Evolutionary conservation across 2,797 vertebrate genomes (phyloP).

Genomic region (Artibeus lituratus): DNA sequence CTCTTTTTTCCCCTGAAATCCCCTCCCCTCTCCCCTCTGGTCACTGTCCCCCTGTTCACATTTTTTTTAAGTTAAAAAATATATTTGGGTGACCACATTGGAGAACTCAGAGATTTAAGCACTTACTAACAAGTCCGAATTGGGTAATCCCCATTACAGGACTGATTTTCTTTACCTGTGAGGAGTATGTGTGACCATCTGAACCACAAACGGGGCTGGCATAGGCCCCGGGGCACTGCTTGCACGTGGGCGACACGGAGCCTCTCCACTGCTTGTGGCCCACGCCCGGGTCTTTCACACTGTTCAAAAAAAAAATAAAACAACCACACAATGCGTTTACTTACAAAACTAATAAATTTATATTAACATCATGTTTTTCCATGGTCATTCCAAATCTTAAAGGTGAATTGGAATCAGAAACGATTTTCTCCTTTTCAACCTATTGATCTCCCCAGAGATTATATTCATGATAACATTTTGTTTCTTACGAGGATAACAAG

Average conservation of each 20-base stretch:
- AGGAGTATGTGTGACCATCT: constrained; percentile 93
- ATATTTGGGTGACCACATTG: not conserved
- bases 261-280: constrained; percentile 87
- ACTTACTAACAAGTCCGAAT: not conserved
- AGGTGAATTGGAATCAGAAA: not conserved
- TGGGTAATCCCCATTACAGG: not conserved
- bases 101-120: not conserved
- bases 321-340: not conserved
- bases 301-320: constrained; percentile 80
- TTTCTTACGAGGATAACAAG: not conserved
- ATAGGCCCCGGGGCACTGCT: constrained; percentile 90
- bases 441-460: not conserved
- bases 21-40: no score
- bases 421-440: not conserved
- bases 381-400: not conserved
- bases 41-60: no score
- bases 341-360: not conserved
- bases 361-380: not conserved
- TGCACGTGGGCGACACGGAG: constrained; percentile 86
- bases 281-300: constrained; percentile 91
- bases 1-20: no score
- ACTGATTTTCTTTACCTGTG: constrained; percentile 87
- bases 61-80: not conserved
- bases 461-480: not conserved
- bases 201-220: constrained; percentile 93